These are phyloP conservation scores for Daubentonia madagascariensis DNA, from an alignment of 2,113 vertebrate species.

Conservation along the genomic window DNA sequence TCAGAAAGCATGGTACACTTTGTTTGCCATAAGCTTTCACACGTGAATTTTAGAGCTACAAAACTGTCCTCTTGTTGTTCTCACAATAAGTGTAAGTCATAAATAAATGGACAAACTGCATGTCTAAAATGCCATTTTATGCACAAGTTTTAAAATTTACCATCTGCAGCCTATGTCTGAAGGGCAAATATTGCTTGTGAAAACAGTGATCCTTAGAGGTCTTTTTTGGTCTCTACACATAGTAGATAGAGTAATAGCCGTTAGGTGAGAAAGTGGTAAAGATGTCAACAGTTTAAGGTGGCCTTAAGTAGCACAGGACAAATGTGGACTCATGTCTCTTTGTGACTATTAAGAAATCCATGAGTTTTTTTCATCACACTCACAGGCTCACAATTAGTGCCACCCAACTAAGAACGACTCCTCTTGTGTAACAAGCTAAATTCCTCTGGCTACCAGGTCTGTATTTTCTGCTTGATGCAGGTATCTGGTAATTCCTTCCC, in stretches of 20 bases:
- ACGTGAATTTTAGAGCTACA: background rate
- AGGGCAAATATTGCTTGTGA: background rate
- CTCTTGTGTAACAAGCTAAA: constrained; percentile 17
- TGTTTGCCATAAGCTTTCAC: background rate
- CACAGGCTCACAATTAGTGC: background rate
- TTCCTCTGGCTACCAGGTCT: background rate
- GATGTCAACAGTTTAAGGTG: background rate
- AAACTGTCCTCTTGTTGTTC: background rate
- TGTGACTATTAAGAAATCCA: background rate
- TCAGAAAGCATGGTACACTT: constrained; percentile 3
- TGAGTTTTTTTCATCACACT: constrained; percentile 5
- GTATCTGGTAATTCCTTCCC: constrained; percentile 57
- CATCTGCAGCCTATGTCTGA: background rate
- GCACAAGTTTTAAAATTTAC: constrained; percentile 9
- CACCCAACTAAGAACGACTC: background rate
- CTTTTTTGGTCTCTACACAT: background rate
- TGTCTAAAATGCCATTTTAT: constrained; percentile 12
- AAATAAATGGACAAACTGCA: background rate
- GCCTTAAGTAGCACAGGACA: background rate
- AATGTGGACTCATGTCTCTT: background rate
- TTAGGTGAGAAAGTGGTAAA: background rate
- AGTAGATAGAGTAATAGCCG: background rate
- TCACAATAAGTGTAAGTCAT: background rate
- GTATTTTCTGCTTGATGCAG: constrained; percentile 37
- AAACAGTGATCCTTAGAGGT: background rate